Base-by-base conservation (phyloP, 2,797 vertebrate species). In the Acipenser oxyrinchus region DNA sequence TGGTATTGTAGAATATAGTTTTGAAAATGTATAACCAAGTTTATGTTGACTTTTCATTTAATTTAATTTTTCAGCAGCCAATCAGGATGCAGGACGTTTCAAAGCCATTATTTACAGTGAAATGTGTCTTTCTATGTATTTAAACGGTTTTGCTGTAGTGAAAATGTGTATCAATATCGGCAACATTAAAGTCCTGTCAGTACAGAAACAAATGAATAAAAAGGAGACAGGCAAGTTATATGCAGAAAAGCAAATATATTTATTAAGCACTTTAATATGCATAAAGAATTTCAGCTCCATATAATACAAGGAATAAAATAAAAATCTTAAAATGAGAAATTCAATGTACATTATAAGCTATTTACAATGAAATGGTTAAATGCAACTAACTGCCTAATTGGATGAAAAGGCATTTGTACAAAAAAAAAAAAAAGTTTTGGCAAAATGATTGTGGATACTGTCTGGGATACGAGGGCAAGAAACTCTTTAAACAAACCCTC, bases 201-300 rank as follows among this genome's bases (percentile, higher is more conserved):
- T 66, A 6, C 5, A 37, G 3, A 37, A 37, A 37, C 37, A 37
- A 13, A 23, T 9, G 3, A 8, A 67, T 10, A 11, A 6, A 72
- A 69, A 49, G 67, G 74, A 73, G 8, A 4, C 8, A 11, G 48
- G 65, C 60, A 55, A 63, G 1, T 76, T 87, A 83, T 85, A 82
- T 83, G 93, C 92, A 93, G 93, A 93, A 97, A 97, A 96, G 96
- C 95, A 97, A 98, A 97, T 97, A 96, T 94, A 95, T 99, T 98
- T 99, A 98, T 99, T 98, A 93, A 96, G 95, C 94, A 95, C 90
- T 96, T 97, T 95, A 92, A 96, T 97, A 95, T 96, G 95, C 92
- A 95, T 91, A 90, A 87, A 90, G 89, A 85, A 91, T 91, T 91
- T 91, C 88, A 3, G 88, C 89, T 92, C 91, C 88, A 92, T 95